These are phyloP conservation scores for Ranitomeya imitator DNA, from an alignment of 2,113 vertebrate genomes.

Conservation along the genomic window DNA sequence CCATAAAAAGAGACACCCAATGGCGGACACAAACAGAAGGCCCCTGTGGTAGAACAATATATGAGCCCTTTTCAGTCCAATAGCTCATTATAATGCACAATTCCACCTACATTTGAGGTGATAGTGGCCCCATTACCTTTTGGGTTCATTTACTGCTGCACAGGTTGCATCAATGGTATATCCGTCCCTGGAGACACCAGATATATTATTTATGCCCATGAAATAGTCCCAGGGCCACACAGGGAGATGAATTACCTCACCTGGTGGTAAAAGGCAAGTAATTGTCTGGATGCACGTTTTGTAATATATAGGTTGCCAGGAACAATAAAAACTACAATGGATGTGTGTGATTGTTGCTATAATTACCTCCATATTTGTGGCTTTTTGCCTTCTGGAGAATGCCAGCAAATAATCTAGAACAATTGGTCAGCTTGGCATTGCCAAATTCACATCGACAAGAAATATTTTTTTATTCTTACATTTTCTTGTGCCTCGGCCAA, in stretches of 20 bases:
- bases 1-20: no score
- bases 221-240: neutral
- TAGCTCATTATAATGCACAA: no score
- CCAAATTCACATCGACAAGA: neutral
- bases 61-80: no score
- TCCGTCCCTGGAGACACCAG: no score
- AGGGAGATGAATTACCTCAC: neutral
- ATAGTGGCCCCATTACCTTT: no score
- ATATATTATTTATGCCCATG: no score
- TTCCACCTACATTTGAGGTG: no score
- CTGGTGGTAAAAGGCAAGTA: neutral
- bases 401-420: slow-evolving; percentile 48
- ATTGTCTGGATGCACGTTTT: neutral
- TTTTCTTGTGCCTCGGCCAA: neutral
- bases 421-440: slow-evolving; percentile 17
- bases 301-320: neutral
- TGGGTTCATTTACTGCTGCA: no score
- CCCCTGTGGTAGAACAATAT: no score
- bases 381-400: neutral
- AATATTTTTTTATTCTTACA: neutral
- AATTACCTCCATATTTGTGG: slow-evolving; percentile 43
- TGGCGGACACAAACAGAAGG: no score
- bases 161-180: no score
- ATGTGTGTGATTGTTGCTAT: neutral
- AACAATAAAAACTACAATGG: slow-evolving; percentile 11